Conservation (phyloP, 2,888 invertebrate species). For the Saturnia japonica region DNA sequence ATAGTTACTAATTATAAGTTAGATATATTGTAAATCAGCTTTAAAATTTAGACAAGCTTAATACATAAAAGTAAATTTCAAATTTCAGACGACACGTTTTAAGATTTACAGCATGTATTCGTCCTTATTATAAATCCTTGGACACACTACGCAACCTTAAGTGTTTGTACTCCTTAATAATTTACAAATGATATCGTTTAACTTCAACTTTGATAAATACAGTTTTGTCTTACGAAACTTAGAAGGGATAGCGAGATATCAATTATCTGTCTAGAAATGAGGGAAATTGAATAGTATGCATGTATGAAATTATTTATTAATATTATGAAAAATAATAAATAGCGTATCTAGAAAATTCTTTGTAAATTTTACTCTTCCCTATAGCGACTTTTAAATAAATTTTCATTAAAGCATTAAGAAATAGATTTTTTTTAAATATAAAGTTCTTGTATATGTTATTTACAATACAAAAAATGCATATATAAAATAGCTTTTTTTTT, state of each 20-base stretch:
- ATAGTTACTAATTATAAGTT: constrained; percentile 45
- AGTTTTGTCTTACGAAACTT: too few relatives aligned
- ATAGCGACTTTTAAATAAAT: background rate
- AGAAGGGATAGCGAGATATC: too few relatives aligned
- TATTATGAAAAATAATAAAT: background rate
- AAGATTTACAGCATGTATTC: background rate
- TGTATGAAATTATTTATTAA: background rate
- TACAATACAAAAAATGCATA: background rate
- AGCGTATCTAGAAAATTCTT: background rate
- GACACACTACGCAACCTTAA: background rate
- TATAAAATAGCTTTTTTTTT: background rate
- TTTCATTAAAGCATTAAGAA: background rate
- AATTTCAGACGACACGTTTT: constrained; percentile 13
- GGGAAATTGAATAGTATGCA: background rate
- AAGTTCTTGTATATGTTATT: background rate
- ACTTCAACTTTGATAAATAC: background rate
- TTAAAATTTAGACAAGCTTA: constrained; percentile 45
- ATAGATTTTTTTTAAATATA: background rate
- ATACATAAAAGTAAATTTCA: background rate
- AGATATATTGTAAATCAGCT: constrained; percentile 39
- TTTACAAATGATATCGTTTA: background rate
- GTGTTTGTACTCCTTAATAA: background rate
- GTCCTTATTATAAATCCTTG: background rate
- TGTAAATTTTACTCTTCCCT: background rate
- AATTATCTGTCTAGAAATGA: too few relatives aligned